Conservation (phyloP, 37 sponge, comb jelly and placozoan species). For the Beroe ovata region DNA sequence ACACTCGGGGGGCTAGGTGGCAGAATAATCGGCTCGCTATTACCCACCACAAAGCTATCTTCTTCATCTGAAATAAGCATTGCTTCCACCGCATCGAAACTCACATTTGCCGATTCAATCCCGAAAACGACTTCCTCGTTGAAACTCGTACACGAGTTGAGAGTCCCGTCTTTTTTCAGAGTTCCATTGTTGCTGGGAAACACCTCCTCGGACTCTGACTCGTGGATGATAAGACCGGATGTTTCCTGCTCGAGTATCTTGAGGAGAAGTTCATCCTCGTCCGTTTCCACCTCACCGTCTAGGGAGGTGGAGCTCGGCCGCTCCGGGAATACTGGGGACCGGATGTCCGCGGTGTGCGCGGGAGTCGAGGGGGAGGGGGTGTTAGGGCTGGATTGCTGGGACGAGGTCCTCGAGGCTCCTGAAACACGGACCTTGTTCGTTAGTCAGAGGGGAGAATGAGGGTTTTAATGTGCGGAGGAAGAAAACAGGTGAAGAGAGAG, state of each 20-base stretch:
- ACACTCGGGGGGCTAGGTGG: neutral
- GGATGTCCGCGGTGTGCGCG: neutral
- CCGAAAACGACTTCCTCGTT: constrained; percentile 44
- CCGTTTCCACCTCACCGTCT: neutral
- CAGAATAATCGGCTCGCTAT: neutral
- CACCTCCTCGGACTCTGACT: neutral
- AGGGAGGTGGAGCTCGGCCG: neutral
- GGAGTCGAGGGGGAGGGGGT: constrained; percentile 10
- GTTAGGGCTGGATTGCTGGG: constrained; percentile 35
- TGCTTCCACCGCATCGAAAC: constrained; percentile 1
- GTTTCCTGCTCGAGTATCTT: neutral
- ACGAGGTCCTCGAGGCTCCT: constrained; percentile 41
- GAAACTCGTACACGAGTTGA: neutral
- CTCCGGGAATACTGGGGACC: too few species aligned
- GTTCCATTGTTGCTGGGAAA: neutral
- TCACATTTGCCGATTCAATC: neutral
- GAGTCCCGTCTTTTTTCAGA: neutral
- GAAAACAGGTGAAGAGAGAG: neutral
- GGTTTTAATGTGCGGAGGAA: neutral
- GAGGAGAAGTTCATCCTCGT: neutral
- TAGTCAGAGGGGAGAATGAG: neutral
- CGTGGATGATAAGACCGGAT: constrained; percentile 1
- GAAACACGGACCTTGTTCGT: neutral
- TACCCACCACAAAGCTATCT: neutral
- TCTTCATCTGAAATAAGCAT: neutral